Evolutionary conservation across 1,140 invertebrate genomes (phyloP), one percentile per base, ranked within the genome.

Genomic region (Phymorhynchus buccinoides): DNA sequence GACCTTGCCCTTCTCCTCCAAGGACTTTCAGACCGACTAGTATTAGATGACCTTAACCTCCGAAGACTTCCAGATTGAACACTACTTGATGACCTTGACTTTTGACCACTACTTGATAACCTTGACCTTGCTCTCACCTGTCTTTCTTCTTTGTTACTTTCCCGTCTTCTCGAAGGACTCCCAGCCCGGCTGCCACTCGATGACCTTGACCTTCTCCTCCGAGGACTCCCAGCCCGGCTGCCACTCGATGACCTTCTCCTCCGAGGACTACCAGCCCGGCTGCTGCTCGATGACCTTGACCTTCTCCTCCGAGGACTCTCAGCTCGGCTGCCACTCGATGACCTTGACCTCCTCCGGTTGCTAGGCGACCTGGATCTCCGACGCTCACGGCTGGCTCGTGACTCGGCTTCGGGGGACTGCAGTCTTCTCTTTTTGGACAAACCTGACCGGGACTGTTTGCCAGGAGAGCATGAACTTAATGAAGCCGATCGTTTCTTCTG

Each of bases 151-250:
- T 39, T 41, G 4, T 12, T 6, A 41, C 22, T 27, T 37, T 41
- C 73, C 42, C 27, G 16, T 42, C 73, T 75, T 4, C 73, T 41
- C 18, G 73, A 75, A 37, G 73, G 73, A 41, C 73, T 75, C 14
- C 37, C 37, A 37, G 37, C 37, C 27, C 37, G 16, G 18, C 35
- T 27, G 14, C 18, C 73, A 41, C 73, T 75, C 9, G 37, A 37
- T 75, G 73, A 75, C 16, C 73, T 75, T 41, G 73, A 75, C 37
- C 73, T 75, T 41, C 14, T 39, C 27, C n/a, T n/a, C n/a, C n/a
- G n/a, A n/a, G n/a, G n/a, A n/a, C n/a, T n/a, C n/a, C n/a, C n/a
- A n/a, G n/a, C n/a, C n/a, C n/a, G n/a, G n/a, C n/a, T n/a, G n/a
- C n/a, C n/a, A n/a, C n/a, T n/a, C n/a, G n/a, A n/a, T n/a, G n/a